Conservation (phyloP, 2,888 invertebrate species). For the Nemoura dubitans region DNA sequence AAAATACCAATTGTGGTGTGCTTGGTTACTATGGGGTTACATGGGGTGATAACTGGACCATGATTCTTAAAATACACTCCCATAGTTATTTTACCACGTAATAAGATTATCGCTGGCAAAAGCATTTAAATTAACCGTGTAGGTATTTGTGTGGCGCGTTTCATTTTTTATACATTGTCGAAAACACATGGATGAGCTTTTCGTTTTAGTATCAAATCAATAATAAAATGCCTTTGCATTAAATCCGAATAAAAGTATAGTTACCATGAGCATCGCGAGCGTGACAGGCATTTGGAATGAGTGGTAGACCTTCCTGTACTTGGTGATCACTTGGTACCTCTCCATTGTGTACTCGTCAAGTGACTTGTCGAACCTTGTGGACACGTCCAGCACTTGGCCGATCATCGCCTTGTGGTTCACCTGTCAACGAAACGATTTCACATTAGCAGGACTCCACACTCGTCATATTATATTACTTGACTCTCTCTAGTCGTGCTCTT, state of each 20-base stretch:
- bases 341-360: constrained; percentile 58
- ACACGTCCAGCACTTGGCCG: constrained; percentile 51
- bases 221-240: neutral
- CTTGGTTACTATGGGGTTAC: too few relatives aligned
- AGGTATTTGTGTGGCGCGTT: too few relatives aligned
- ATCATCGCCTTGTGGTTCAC: constrained; percentile 51
- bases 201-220: neutral
- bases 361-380: constrained; percentile 48
- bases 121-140: too few relatives aligned
- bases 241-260: constrained; percentile 36
- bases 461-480: too few relatives aligned
- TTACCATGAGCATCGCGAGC: constrained; percentile 64
- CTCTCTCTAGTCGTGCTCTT: too few relatives aligned
- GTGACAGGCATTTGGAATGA: constrained; percentile 67
- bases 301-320: constrained; percentile 68
- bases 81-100: too few relatives aligned
- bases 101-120: too few relatives aligned
- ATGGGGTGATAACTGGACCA: too few relatives aligned
- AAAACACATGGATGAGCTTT: too few relatives aligned
- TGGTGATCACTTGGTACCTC: constrained; percentile 63
- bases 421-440: constrained; percentile 42
- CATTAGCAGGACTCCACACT: neutral
- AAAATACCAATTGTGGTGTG: constrained; percentile 41
- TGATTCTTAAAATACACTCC: too few relatives aligned
- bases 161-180: too few relatives aligned